A percentile compares a stretch with the other conserved stretches of the same genome.
phyloP scores from a whole-genome alignment of 2,888 invertebrate species.

The Ctenicera cuprea region DNA sequence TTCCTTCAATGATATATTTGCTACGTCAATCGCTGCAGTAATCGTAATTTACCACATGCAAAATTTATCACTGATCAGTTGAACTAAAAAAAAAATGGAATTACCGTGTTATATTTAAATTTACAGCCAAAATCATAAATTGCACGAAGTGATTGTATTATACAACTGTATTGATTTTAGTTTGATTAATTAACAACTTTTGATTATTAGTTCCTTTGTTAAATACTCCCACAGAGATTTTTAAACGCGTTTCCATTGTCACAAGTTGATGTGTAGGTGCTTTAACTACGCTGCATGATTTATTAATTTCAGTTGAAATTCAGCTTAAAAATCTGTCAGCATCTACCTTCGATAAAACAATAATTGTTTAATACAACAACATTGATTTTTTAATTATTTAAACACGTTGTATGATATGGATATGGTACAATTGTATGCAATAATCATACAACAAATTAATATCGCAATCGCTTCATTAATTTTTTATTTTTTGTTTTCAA shows the following conservation, averaged over 20 bases:
- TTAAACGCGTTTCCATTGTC: background rate
- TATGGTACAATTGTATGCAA: no score
- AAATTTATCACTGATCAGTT: conserved; percentile 17
- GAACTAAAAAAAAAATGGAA: background rate
- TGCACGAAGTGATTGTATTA: no score
- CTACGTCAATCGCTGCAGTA: conserved; percentile 18
- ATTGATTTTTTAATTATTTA: no score
- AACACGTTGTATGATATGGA: no score
- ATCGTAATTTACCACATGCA: conserved; percentile 26
- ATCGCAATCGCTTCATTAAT: no score
- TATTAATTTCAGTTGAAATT: background rate
- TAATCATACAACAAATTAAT: no score
- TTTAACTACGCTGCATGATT: background rate
- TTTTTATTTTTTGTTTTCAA: no score
- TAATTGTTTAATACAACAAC: no score
- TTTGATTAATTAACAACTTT: conserved; percentile 3
- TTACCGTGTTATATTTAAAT: background rate
- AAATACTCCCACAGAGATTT: background rate
- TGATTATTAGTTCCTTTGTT: background rate
- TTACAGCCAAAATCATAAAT: background rate
- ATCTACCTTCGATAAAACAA: background rate
- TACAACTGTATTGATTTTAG: background rate
- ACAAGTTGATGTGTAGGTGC: background rate
- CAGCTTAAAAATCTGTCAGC: background rate
- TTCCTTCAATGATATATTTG: conserved; percentile 31